Evolutionary conservation across 2,797 vertebrate species (phyloP).

Genomic region (Pseudochirops corinnae): DNA sequence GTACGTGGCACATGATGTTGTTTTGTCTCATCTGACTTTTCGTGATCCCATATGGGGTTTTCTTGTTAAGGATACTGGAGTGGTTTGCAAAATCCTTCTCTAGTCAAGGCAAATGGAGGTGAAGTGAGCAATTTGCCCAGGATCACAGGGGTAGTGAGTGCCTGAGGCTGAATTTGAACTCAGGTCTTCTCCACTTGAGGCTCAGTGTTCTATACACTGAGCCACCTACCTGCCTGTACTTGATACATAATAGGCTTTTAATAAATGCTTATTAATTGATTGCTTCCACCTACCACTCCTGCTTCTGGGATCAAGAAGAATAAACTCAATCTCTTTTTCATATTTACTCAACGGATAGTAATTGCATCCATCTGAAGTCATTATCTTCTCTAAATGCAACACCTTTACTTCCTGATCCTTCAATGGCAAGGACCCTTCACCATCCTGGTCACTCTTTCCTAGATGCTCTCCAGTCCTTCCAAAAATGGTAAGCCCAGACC

Average conservation of each 20-base stretch:
- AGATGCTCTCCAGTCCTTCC: neutral
- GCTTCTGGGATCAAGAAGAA: neutral
- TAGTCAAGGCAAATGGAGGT: neutral
- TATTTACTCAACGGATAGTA: neutral
- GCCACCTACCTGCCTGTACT: neutral
- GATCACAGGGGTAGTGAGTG: neutral
- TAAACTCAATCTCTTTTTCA: neutral
- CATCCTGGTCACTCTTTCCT: neutral
- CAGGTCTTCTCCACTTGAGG: neutral
- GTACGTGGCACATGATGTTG: no score
- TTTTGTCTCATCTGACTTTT: no score
- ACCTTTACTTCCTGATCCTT: neutral
- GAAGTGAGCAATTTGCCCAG: neutral
- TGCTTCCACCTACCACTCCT: neutral
- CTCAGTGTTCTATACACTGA: neutral
- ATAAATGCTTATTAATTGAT: no score
- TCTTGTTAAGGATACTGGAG: no score
- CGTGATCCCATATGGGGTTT: neutral
- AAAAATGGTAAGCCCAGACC: neutral
- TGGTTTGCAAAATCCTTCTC: neutral
- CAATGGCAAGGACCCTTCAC: neutral
- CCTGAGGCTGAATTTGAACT: neutral
- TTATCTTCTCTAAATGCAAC: neutral
- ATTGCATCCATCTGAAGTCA: neutral
- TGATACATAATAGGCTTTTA: neutral